Conservation (phyloP, 1,140 invertebrate genomes). For the Drosophila ambigua region DNA sequence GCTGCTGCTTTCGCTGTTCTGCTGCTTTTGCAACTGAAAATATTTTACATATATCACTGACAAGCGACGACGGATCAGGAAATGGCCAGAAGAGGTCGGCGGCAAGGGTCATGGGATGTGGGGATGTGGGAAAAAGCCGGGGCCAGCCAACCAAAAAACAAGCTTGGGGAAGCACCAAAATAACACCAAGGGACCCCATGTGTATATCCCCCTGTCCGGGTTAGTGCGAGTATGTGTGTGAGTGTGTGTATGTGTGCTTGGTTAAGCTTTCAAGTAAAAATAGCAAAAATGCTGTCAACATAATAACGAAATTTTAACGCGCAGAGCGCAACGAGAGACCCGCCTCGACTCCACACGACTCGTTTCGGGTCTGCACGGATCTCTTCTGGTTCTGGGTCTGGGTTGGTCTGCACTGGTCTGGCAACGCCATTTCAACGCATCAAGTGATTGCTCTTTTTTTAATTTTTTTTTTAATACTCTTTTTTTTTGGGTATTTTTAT, state of each 20-base stretch:
- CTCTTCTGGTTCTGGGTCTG: slow-evolving; percentile 18
- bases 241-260: slow-evolving; percentile 53
- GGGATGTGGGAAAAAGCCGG: slow-evolving; percentile 24
- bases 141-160: slow-evolving; percentile 79
- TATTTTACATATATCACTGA: slow-evolving; percentile 71
- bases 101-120: not conserved
- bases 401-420: slow-evolving; percentile 7
- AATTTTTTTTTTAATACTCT: slow-evolving; percentile 6
- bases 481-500: not conserved
- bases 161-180: slow-evolving; percentile 79
- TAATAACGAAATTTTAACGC: slow-evolving; percentile 83
- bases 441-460: slow-evolving; percentile 32
- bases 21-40: slow-evolving; percentile 39
- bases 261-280: slow-evolving; percentile 82
- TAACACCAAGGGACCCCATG: slow-evolving; percentile 69
- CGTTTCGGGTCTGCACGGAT: slow-evolving; percentile 8
- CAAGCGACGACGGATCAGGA: slow-evolving; percentile 70
- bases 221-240: slow-evolving; percentile 4
- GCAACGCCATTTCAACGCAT: slow-evolving; percentile 48
- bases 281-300: slow-evolving; percentile 81
- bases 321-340: slow-evolving; percentile 58
- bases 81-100: slow-evolving; percentile 27
- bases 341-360: not conserved
- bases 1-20: slow-evolving; percentile 30
- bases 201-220: slow-evolving; percentile 6